Percentiles rank a stretch among this genome's conserved stretches.
phyloP scores from a whole-genome alignment of 2,797 vertebrate species.

The Thripadectes ignobilis region DNA sequence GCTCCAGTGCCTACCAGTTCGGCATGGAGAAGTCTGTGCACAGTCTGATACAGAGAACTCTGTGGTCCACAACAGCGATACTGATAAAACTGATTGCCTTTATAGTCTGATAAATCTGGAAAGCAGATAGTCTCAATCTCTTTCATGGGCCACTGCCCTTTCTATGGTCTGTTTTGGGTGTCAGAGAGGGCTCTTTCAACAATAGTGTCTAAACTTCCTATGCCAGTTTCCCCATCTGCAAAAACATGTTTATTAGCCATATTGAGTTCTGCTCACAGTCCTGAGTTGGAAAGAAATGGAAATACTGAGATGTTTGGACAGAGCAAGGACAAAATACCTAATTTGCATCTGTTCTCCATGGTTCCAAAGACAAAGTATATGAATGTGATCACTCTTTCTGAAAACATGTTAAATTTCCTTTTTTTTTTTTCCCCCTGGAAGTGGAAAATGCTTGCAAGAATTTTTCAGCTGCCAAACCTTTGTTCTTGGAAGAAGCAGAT shows the following conservation, averaged over 20 bases:
- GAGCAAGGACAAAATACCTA: not conserved
- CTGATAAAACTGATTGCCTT: not conserved
- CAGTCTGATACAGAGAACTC: not conserved
- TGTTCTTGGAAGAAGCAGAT: not conserved
- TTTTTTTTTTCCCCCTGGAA: not conserved
- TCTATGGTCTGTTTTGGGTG: not conserved
- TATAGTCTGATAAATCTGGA: not conserved
- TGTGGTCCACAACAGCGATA: accelerated
- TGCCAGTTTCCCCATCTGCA: conserved; percentile 40
- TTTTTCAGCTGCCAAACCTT: conserved; percentile 8
- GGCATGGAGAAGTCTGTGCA: not conserved
- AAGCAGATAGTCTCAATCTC: not conserved
- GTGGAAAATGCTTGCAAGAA: conserved; percentile 24
- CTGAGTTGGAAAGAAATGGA: conserved; percentile 19
- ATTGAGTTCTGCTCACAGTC: not conserved
- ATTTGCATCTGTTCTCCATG: not conserved
- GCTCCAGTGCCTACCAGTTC: not conserved
- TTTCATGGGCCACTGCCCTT: not conserved
- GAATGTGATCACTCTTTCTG: conserved; percentile 5
- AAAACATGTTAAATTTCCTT: not conserved
- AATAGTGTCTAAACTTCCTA: not conserved
- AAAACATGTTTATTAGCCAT: conserved; percentile 1
- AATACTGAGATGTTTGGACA: conserved; percentile 10
- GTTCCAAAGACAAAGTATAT: not conserved
- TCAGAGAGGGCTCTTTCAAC: not conserved